phyloP scores from a whole-genome alignment of 2,113 vertebrate genomes.

The Aramus guarauna region DNA sequence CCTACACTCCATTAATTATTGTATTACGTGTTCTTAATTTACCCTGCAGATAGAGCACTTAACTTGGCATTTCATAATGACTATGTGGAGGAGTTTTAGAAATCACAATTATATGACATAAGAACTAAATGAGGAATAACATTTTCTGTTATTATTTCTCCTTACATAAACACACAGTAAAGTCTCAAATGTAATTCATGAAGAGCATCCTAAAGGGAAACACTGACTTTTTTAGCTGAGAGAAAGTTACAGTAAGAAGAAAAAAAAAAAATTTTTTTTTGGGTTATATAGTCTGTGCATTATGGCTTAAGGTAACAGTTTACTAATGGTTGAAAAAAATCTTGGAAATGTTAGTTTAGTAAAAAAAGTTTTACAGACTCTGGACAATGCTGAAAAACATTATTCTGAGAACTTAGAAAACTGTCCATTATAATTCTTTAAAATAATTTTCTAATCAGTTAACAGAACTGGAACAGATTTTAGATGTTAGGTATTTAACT shows the following conservation, averaged over 20 bases:
- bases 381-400: neutral
- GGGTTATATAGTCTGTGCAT: neutral
- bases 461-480: constrained; percentile 32
- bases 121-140: neutral
- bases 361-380: neutral
- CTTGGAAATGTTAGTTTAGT: neutral
- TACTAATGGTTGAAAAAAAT: neutral
- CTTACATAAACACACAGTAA: neutral
- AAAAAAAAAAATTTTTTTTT: neutral
- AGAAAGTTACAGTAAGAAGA: neutral
- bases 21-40: neutral
- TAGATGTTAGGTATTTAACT: constrained; percentile 14
- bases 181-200: neutral
- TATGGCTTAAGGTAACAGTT: neutral
- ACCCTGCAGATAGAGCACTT: neutral
- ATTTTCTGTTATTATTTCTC: neutral
- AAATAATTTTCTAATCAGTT: constrained; percentile 48
- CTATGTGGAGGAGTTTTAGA: neutral
- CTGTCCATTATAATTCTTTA: neutral
- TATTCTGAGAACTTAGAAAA: neutral
- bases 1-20: neutral
- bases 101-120: neutral
- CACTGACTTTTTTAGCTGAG: neutral
- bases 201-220: neutral
- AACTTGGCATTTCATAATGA: neutral